Conservation (phyloP, 2,888 invertebrate genomes). For the Cantharis nigra region DNA sequence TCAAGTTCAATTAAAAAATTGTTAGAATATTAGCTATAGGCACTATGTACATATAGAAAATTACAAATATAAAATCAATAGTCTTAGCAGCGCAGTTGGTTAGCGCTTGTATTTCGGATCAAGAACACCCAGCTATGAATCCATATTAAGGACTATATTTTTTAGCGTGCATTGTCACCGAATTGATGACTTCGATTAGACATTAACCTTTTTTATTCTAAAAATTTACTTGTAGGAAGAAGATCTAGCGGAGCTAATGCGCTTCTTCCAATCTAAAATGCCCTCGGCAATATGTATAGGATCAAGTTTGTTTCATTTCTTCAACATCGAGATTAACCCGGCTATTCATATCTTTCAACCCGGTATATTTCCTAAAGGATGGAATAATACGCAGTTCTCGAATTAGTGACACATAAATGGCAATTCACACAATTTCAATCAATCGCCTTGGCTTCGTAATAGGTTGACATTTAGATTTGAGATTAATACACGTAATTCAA, state of each 20-base stretch:
- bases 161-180: not conserved
- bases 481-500: not conserved
- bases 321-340: not conserved
- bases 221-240: not conserved
- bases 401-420: not conserved
- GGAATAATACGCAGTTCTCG: not conserved
- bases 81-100: not conserved
- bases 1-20: not conserved
- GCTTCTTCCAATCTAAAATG: not conserved
- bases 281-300: not conserved
- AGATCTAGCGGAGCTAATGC: not conserved
- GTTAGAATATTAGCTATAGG: not conserved
- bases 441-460: not conserved
- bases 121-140: not conserved
- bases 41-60: not conserved
- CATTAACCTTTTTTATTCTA: not conserved
- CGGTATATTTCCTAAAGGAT: not conserved
- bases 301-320: not conserved
- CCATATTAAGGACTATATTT: not conserved
- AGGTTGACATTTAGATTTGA: not conserved
- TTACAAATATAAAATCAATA: not conserved
- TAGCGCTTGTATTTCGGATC: not conserved
- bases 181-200: not conserved
- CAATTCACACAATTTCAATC: not conserved
- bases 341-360: not conserved